Conservation (phyloP, 1,140 invertebrate species). For the Charaxes varanes region DNA sequence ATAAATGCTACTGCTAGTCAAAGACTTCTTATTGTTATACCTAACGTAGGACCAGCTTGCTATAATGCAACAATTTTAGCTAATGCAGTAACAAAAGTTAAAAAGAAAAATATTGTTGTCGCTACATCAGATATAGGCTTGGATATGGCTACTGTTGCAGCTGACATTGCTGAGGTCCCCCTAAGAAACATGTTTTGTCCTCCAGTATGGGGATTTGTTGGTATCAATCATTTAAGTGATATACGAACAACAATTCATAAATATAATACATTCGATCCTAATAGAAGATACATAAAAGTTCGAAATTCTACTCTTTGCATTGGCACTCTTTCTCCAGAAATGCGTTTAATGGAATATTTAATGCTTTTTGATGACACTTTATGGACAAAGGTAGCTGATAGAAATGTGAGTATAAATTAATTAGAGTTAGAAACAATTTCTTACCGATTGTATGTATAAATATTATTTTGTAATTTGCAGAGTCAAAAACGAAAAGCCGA, state of each 20-base stretch:
- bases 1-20: constrained; percentile 63
- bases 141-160: constrained; percentile 38
- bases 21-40: constrained; percentile 58
- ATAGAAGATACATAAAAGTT: constrained; percentile 51
- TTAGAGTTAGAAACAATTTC: not conserved
- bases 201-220: constrained; percentile 75
- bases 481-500: constrained; percentile 19
- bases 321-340: constrained; percentile 59
- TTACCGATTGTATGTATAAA: not conserved
- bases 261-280: constrained; percentile 60
- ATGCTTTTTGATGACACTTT: constrained; percentile 49
- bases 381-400: constrained; percentile 42
- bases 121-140: constrained; percentile 70
- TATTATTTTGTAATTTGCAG: constrained; percentile 13
- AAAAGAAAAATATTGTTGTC: constrained; percentile 64
- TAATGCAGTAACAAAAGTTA: constrained; percentile 44
- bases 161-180: constrained; percentile 54
- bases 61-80: constrained; percentile 68
- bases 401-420: constrained; percentile 32
- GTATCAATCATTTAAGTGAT: constrained; percentile 70
- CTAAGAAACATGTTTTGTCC: constrained; percentile 67
- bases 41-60: constrained; percentile 67
- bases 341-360: constrained; percentile 65
- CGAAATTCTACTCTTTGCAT: constrained; percentile 56
- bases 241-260: constrained; percentile 61